phyloP scores from a whole-genome alignment of 2,888 invertebrate genomes.

The Crepidodera aurea region DNA sequence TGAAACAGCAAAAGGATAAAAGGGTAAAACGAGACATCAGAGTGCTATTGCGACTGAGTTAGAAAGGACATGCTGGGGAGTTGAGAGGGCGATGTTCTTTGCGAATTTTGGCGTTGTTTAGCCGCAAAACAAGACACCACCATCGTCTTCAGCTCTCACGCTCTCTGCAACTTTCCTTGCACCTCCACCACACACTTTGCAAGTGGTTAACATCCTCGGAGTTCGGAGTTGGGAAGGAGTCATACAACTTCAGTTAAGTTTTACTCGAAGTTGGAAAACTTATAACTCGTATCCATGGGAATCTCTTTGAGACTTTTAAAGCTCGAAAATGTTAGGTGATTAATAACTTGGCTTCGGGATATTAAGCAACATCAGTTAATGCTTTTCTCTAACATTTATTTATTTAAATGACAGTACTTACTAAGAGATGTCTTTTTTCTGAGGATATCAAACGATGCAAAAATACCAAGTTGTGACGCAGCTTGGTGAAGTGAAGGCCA shows the following conservation, averaged over 20 bases:
- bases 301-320: constrained; percentile 1
- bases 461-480: too few species aligned
- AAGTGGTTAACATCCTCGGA: background rate
- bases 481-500: too few species aligned
- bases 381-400: too few species aligned
- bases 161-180: constrained; percentile 39
- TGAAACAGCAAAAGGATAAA: background rate
- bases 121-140: constrained; percentile 61
- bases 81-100: constrained; percentile 54
- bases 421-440: too few species aligned
- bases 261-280: background rate
- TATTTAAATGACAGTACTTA: too few species aligned
- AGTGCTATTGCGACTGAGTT: background rate
- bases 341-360: constrained; percentile 13
- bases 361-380: too few species aligned
- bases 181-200: constrained; percentile 14
- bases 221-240: background rate
- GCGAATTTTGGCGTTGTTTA: constrained; percentile 60
- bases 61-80: constrained; percentile 32
- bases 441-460: too few species aligned
- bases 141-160: constrained; percentile 48
- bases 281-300: background rate
- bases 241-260: constrained; percentile 14
- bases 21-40: background rate
- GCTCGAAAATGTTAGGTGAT: background rate